These are phyloP conservation scores for Eleginops maclovinus DNA, from an alignment of 2,113 vertebrate species.

Conservation along the genomic window DNA sequence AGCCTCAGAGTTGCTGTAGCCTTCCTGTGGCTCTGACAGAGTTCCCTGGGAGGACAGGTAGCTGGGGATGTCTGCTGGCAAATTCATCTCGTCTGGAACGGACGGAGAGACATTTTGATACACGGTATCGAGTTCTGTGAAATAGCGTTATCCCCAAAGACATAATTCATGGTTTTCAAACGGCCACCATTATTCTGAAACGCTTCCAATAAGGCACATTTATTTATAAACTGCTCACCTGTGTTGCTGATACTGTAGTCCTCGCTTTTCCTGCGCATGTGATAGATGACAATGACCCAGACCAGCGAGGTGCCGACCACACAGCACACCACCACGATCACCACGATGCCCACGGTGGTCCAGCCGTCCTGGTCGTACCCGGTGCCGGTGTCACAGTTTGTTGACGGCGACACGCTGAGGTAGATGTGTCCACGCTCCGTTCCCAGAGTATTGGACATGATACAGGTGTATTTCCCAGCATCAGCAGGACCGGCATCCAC, in stretches of 20 bases:
- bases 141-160: not conserved
- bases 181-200: not conserved
- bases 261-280: constrained; percentile 93
- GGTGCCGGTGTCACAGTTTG: constrained; percentile 90
- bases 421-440: constrained; percentile 93
- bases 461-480: constrained; percentile 95
- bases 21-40: constrained; percentile 95
- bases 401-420: constrained; percentile 90
- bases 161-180: constrained; percentile 5
- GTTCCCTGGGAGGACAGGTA: constrained; percentile 98
- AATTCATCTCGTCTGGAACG: constrained; percentile 93
- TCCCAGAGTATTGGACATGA: constrained; percentile 97
- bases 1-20: constrained; percentile 95
- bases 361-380: constrained; percentile 88
- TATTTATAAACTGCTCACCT: constrained; percentile 82
- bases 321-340: constrained; percentile 98
- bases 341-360: constrained; percentile 96
- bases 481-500: constrained; percentile 92
- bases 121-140: not conserved
- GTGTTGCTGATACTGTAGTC: constrained; percentile 98
- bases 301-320: constrained; percentile 98
- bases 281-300: constrained; percentile 99
- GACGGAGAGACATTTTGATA: constrained; percentile 24
- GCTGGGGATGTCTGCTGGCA: constrained; percentile 96
- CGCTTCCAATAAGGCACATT: not conserved